Conservation (phyloP, 2,797 vertebrate genomes). For the Emys orbicularis region DNA sequence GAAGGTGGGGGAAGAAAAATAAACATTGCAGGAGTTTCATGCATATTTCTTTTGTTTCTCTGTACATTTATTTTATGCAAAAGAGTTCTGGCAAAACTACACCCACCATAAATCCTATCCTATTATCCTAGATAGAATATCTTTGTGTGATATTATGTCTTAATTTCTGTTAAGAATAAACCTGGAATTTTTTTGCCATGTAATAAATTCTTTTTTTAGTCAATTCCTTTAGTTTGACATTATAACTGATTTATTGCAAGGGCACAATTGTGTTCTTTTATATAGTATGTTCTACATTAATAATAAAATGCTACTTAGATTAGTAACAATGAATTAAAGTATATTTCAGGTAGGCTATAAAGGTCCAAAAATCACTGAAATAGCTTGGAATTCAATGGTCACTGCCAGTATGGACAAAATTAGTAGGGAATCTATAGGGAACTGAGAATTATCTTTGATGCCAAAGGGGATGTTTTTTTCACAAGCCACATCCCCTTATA, state of each 20-base stretch:
- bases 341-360: slow-evolving; percentile 22
- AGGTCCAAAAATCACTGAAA: not conserved
- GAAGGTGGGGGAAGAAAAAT: slow-evolving; percentile 11
- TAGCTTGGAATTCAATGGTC: not conserved
- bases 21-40: slow-evolving; percentile 4
- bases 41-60: not conserved
- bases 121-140: not conserved
- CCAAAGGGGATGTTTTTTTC: slow-evolving; percentile 50
- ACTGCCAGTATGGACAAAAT: not conserved
- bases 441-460: slow-evolving; percentile 54
- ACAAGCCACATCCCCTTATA: slow-evolving; percentile 55
- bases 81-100: not conserved
- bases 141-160: not conserved
- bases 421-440: not conserved
- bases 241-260: not conserved
- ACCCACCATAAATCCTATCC: not conserved
- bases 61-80: not conserved
- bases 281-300: not conserved
- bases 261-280: not conserved
- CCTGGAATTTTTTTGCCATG: not conserved
- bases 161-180: slow-evolving; percentile 18
- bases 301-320: not conserved
- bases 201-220: not conserved
- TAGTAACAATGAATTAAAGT: not conserved
- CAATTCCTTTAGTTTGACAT: not conserved